These are phyloP conservation scores for Eupsittula cactorum DNA, from an alignment of 2,113 vertebrate species.

Conservation along the genomic window DNA sequence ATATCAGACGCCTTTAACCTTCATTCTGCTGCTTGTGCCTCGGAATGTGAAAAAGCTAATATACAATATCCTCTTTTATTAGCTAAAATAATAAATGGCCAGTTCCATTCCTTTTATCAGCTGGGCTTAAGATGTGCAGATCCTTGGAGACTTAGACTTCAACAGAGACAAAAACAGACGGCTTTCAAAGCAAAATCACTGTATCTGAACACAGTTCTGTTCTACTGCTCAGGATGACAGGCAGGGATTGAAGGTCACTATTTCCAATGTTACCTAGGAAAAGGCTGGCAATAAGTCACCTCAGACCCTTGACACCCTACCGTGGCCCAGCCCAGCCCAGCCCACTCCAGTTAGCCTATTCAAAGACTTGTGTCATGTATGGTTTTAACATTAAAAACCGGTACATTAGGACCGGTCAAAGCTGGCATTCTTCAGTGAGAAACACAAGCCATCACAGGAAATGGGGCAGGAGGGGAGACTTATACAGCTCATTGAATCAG, in stretches of 20 bases:
- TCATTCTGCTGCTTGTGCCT: constrained; percentile 1
- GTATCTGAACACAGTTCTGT: background rate
- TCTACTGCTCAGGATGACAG: constrained; percentile 7
- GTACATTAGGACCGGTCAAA: background rate
- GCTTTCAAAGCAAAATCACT: background rate
- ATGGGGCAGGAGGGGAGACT: rapidly evolving
- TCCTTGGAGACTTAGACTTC: background rate
- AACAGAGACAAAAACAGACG: background rate
- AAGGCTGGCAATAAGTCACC: background rate
- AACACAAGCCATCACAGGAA: background rate
- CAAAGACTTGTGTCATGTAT: background rate
- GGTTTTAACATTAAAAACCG: background rate
- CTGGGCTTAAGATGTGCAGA: background rate
- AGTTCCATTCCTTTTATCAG: constrained; percentile 41
- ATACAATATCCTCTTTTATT: constrained; percentile 52
- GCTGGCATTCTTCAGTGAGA: background rate
- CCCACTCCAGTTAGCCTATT: background rate
- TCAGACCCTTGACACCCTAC: background rate
- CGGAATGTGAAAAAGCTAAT: constrained; percentile 58
- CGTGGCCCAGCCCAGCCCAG: background rate
- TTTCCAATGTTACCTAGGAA: background rate
- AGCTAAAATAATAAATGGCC: constrained; percentile 46
- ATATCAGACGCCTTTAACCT: background rate
- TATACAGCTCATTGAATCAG: background rate
- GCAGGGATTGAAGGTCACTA: background rate